Evolutionary conservation across 2,888 invertebrate species (phyloP), one percentile per base, ranked within the genome.

Genomic region (Andricus quercusramuli): DNA sequence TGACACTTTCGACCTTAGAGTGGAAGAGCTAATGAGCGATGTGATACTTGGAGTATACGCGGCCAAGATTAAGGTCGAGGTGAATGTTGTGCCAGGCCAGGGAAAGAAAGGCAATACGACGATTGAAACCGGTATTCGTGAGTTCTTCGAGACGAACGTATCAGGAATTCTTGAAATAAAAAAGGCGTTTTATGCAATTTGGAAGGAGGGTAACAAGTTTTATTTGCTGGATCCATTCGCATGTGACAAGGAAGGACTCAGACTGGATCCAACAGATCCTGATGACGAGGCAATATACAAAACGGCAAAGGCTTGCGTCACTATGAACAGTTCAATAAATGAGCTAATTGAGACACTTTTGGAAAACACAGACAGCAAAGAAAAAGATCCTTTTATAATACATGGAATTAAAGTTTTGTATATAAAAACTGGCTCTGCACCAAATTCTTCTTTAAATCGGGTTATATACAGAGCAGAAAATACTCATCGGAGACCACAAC

Each of bases 151-250:
- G 4, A 77, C 32, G 0, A 80, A 90, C 3, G 51, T 74, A 0
- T 67, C 74, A 1, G 92, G 91, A 0, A 80, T 93, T 15, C 76
- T 93, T 0, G 93, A 92, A 77, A 83, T 91, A 0, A 90, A 90
- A 29, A 89, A 90, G 6, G 84, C 77, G 1, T 91, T 86, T 66
- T 92, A 91, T 37, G 90, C 90, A 0, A 85, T 92, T 15, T 93
- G 92, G 92, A 90, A 85, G 32, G 89, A 90, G n/a, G 86, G 86
- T 2, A 83, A 88, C 2, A 91, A 89, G 41, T 93, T 89, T 47
- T 92, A 91, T 41, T 88, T 90, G 13, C 80, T 92, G 15, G 92
- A 93, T 81, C 92, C 92, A 0, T 91, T 90, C 47, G 89, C 89
- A 0, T 93, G 92, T 78, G 91, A 92, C 77, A 82, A 85, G 0